Evolutionary conservation across 2,888 invertebrate species (phyloP).

Genomic region (Drosophila bunnanda): DNA sequence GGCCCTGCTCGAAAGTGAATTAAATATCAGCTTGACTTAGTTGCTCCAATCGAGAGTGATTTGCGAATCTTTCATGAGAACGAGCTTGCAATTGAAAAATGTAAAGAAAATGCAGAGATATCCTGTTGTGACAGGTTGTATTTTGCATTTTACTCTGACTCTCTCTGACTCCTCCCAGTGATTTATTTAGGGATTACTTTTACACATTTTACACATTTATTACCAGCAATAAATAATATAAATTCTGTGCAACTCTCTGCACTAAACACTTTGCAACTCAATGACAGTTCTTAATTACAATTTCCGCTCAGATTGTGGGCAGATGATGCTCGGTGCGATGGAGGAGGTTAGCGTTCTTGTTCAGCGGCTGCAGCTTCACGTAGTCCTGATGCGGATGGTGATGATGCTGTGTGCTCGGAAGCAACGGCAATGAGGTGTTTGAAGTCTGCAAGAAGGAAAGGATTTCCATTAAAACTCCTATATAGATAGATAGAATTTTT

Average conservation of each 20-base stretch:
- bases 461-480: background rate
- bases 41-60: slow-evolving; percentile 7
- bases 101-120: background rate
- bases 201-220: slow-evolving; percentile 43
- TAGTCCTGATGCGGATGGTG: slow-evolving; percentile 79
- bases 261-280: slow-evolving; percentile 26
- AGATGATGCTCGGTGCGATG: slow-evolving; percentile 84
- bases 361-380: slow-evolving; percentile 82
- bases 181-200: slow-evolving; percentile 16
- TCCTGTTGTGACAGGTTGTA: slow-evolving; percentile 4
- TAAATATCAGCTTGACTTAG: slow-evolving; percentile 22
- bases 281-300: slow-evolving; percentile 25
- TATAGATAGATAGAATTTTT: background rate
- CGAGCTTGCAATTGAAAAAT: slow-evolving; percentile 5
- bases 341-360: slow-evolving; percentile 78
- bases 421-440: slow-evolving; percentile 84
- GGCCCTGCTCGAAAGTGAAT: slow-evolving; percentile 22
- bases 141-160: slow-evolving; percentile 8
- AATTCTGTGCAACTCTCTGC: slow-evolving; percentile 18
- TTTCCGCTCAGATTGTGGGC: slow-evolving; percentile 82
- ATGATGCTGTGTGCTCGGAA: slow-evolving; percentile 83
- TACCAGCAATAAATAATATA: slow-evolving; percentile 34
- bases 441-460: slow-evolving; percentile 77
- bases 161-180: background rate
- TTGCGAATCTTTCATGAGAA: background rate